Evolutionary conservation across 2,113 vertebrate genomes (phyloP).

Genomic region (Megaceryle maxima): DNA sequence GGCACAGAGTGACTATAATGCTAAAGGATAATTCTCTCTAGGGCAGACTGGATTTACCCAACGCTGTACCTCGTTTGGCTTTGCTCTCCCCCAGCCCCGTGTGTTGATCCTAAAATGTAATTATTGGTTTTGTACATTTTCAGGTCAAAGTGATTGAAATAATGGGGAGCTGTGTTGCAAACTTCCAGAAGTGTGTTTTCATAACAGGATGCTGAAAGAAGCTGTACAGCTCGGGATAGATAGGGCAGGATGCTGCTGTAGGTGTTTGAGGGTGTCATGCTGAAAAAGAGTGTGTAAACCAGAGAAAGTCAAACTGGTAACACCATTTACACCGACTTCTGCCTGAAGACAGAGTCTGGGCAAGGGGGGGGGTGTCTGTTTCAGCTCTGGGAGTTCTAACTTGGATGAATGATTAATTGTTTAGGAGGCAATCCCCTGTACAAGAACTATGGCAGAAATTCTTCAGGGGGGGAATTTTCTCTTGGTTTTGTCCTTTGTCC

Average conservation of each 20-base stretch:
- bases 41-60: background rate
- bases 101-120: background rate
- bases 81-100: background rate
- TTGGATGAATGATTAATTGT: background rate
- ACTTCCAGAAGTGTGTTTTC: background rate
- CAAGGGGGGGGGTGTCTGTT: background rate
- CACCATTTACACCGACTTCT: background rate
- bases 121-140: background rate
- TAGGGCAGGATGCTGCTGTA: background rate
- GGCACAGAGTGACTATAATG: background rate
- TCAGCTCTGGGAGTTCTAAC: background rate
- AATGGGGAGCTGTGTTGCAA: background rate
- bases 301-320: background rate
- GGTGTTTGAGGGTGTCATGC: background rate
- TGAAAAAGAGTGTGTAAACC: background rate
- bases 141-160: background rate
- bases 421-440: background rate
- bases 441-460: background rate
- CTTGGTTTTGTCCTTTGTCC: background rate
- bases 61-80: fast-evolving
- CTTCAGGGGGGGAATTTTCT: background rate
- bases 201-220: background rate
- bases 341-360: background rate
- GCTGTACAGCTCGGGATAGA: background rate
- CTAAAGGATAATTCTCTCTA: background rate